A percentile compares a stretch with the other conserved stretches of the same genome.
Conservation (phyloP, 2,888 invertebrate genomes). For the Chloroclysta siterata region DNA sequence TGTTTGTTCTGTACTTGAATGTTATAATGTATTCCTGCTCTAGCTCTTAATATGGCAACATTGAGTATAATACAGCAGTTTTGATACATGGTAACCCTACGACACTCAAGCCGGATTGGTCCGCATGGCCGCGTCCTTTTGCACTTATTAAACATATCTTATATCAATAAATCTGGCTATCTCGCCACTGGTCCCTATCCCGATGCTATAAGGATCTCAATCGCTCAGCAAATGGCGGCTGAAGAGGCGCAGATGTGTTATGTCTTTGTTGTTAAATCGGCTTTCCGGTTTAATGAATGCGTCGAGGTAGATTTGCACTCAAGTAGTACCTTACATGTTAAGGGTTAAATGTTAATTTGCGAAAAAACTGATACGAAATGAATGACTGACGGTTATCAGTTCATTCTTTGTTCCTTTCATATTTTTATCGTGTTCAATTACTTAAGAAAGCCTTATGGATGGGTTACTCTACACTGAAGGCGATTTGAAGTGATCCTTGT, state of each 20-base stretch:
- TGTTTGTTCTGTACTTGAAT: too few relatives aligned
- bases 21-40: too few relatives aligned
- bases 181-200: constrained; percentile 47
- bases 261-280: constrained; percentile 83
- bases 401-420: constrained; percentile 32
- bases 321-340: constrained; percentile 43
- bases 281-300: constrained; percentile 80
- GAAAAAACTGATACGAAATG: constrained; percentile 23
- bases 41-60: too few relatives aligned
- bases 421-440: constrained; percentile 30
- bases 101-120: constrained; percentile 67
- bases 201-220: constrained; percentile 47
- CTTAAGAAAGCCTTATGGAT: constrained; percentile 11
- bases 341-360: constrained; percentile 64
- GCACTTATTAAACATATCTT: constrained; percentile 81
- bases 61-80: neutral
- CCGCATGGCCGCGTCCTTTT: constrained; percentile 73
- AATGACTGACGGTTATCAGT: constrained; percentile 28
- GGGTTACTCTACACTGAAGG: neutral
- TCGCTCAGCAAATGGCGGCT: constrained; percentile 36
- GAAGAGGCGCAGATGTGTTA: constrained; percentile 76
- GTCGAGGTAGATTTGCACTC: constrained; percentile 67
- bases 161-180: constrained; percentile 74
- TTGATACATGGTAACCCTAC: constrained; percentile 56
- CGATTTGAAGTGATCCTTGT: neutral